These are phyloP conservation scores for Sander lucioperca DNA, from an alignment of 2,113 vertebrate species.

Conservation along the genomic window DNA sequence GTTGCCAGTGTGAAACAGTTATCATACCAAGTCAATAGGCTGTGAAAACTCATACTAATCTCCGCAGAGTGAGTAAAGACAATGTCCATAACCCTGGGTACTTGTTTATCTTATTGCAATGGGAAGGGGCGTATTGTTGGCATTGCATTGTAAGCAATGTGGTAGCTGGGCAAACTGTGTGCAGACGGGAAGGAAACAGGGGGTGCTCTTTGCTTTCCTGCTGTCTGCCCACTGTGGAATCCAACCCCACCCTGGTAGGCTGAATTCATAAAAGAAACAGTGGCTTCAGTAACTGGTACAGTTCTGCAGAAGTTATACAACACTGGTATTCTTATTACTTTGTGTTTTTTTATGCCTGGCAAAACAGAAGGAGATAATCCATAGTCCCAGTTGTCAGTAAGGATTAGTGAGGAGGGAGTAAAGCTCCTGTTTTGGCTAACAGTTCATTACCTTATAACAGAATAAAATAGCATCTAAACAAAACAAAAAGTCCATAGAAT, in stretches of 20 bases:
- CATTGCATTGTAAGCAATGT: conserved; percentile 12
- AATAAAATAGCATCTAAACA: not conserved
- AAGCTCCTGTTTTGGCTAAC: not conserved
- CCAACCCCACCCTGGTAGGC: conserved; percentile 49
- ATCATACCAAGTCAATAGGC: not conserved
- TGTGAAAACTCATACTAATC: not conserved
- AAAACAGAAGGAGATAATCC: not conserved
- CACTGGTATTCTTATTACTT: not conserved
- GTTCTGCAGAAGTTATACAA: not conserved
- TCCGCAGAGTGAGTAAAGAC: not conserved
- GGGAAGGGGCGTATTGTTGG: conserved; percentile 4
- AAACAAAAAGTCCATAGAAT: not conserved
- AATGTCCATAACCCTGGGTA: conserved; percentile 7
- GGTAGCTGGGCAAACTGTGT: conserved; percentile 24
- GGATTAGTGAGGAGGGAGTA: not conserved
- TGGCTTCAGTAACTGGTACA: not conserved
- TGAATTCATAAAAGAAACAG: conserved; percentile 2
- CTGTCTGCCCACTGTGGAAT: conserved; percentile 69
- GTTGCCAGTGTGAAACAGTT: conserved; percentile 10
- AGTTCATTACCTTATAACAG: not conserved
- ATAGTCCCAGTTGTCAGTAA: not conserved
- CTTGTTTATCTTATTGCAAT: conserved; percentile 33
- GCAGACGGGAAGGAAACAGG: conserved; percentile 68
- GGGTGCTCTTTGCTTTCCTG: conserved; percentile 56
- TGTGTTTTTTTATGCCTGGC: not conserved